phyloP scores from a whole-genome alignment of 2,797 vertebrate species.

The Typhlichthys subterraneus region DNA sequence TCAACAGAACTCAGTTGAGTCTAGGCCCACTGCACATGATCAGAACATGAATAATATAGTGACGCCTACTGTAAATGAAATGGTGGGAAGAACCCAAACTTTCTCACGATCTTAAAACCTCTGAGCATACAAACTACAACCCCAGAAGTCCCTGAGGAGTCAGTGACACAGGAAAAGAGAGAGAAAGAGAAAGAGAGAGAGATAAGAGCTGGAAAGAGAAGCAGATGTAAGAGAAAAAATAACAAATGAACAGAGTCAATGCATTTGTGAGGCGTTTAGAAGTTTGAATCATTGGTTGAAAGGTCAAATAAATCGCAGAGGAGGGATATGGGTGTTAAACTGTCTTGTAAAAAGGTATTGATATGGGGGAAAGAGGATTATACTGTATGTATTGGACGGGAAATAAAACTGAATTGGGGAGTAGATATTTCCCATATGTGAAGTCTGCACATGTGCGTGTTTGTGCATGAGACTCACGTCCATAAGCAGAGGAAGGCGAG shows the following conservation, averaged over 20 bases:
- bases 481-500: slow-evolving; percentile 94
- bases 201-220: background rate
- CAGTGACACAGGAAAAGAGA: slow-evolving; percentile 31
- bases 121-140: slow-evolving; percentile 51
- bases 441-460: background rate
- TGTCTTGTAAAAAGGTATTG: background rate
- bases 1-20: background rate
- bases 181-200: slow-evolving; percentile 17
- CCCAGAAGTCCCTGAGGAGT: slow-evolving; percentile 53
- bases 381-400: background rate
- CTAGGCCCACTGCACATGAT: slow-evolving; percentile 7
- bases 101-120: slow-evolving; percentile 74
- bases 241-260: slow-evolving; percentile 9
- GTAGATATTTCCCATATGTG: no score
- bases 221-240: slow-evolving; percentile 9
- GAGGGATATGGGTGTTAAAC: background rate
- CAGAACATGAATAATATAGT: slow-evolving; percentile 28
- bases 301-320: no score
- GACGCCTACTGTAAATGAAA: slow-evolving; percentile 7
- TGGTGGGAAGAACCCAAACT: slow-evolving; percentile 68
- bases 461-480: slow-evolving; percentile 83
- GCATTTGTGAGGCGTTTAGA: no score
- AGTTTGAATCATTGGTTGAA: no score
- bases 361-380: background rate
- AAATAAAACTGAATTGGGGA: background rate